Evolutionary conservation across 2,113 vertebrate species (phyloP).

Genomic region (Cygnus atratus): DNA sequence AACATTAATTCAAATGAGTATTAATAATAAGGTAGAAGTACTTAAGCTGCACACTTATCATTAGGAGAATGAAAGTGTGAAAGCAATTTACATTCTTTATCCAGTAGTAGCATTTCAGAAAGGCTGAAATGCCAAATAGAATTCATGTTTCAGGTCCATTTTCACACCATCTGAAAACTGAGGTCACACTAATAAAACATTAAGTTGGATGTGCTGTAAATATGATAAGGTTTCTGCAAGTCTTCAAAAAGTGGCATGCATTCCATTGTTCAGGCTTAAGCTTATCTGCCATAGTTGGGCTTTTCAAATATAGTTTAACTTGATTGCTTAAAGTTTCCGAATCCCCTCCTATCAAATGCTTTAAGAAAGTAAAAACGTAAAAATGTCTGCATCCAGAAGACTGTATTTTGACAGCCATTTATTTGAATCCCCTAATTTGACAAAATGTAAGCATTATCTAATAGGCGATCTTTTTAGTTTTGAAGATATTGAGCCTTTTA

Average conservation of each 20-base stretch:
- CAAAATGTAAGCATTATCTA: not conserved
- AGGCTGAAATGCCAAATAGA: not conserved
- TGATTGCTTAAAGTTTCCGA: not conserved
- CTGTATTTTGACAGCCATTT: conserved; percentile 1
- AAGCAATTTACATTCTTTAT: conserved; percentile 13
- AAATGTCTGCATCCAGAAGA: not conserved
- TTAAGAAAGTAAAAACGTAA: not conserved
- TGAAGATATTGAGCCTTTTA: not conserved
- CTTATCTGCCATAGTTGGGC: not conserved
- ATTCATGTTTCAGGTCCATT: not conserved
- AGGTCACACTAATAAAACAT: conserved; percentile 17
- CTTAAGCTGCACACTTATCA: not conserved
- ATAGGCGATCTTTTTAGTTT: conserved; percentile 10
- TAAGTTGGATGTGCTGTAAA: not conserved
- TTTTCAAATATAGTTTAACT: not conserved
- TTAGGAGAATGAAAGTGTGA: not conserved
- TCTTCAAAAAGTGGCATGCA: not conserved
- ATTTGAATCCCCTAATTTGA: not conserved
- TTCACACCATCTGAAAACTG: conserved; percentile 21
- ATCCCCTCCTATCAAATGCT: not conserved
- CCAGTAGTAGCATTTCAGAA: not conserved
- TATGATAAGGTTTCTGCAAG: not conserved
- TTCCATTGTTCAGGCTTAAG: not conserved
- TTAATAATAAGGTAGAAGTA: conserved; percentile 20
- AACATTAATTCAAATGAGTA: conserved; percentile 7